A percentile compares a stretch with the other conserved stretches of the same genome.
Conservation (phyloP, 1,140 invertebrate genomes). For the Cherax destructor region DNA sequence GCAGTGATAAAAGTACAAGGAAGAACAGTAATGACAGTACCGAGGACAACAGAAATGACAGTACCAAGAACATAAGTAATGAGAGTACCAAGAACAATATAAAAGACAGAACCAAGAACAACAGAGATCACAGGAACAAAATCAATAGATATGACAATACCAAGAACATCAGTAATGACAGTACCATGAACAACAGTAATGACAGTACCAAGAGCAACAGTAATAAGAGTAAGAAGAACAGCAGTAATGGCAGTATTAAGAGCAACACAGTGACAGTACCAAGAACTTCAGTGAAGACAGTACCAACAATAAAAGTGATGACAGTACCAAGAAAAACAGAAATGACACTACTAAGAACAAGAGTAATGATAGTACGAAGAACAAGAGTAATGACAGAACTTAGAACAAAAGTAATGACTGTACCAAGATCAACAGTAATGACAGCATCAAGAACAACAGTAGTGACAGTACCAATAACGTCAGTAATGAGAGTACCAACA, state of each 20-base stretch:
- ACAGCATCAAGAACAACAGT: no score
- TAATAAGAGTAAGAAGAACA: not conserved
- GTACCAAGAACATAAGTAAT: no score
- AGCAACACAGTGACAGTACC: not conserved
- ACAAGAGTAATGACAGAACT: not conserved
- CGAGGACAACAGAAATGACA: no score
- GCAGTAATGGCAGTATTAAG: not conserved
- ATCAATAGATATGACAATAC: not conserved
- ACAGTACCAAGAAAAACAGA: not conserved
- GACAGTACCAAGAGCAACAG: not conserved
- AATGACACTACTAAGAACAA: not conserved
- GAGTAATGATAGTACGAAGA: not conserved
- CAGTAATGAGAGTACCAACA: no score
- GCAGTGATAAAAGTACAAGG: not conserved
- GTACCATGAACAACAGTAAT: not conserved
- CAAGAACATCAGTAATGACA: not conserved
- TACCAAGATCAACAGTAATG: no score
- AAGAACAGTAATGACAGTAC: not conserved
- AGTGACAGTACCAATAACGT: no score
- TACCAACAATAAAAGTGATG: not conserved
- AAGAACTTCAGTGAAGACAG: not conserved
- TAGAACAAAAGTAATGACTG: no score
- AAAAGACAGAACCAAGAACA: not conserved
- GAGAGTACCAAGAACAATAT: no score
- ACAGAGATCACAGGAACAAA: not conserved